Base-by-base conservation (phyloP, 1,140 invertebrate species). In the Diachasmimorpha longicaudata region DNA sequence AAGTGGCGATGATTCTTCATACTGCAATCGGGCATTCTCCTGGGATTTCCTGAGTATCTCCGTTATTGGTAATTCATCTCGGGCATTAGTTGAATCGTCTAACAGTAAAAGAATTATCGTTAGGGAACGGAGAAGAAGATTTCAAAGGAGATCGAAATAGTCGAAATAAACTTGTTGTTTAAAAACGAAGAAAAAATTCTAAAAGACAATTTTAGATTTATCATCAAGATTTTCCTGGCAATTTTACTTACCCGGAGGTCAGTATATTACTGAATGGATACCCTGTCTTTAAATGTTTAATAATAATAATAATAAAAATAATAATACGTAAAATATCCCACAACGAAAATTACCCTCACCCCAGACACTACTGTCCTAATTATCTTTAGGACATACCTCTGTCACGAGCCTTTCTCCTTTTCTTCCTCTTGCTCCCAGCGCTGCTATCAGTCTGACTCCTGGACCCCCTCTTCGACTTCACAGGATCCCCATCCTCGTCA, bases 11-110 rank as follows among this genome's bases (percentile, higher is more conserved):
- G 86, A 83, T 5, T 88, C 82, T 55, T 85, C 86, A 42, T 87
- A 87, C 74, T 84, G 86, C 0, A 78, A 83, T 19, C 75, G 81
- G 10, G 71, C 31, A 76, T 79, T 85, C 44, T 87, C 82, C 36
- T 85, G 82, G 21, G 84, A 79, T 48, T 84, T 83, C 63, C 79
- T 85, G 72, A 89, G 71, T 23, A 89, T 85, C 68, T 88, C 85
- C 5, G 84, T 83, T 39, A 88, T 88, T 1, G 86, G 88, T n/a
- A 88, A 25, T 78, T 89, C 87, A 36, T 75, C 67, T 37, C 23
- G 5, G 2, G 46, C 23, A 16, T 39, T 25, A 70, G 2, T 67
- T 4, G 23, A 36, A 68, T 68, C 21, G 31, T 36, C 68, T 71
- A 14, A 23, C 14, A 74, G 55, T 23, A 31, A 58, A 44, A 74